Base-by-base conservation (phyloP, 1,140 invertebrate species). In the Schmidtea mediterranea region DNA sequence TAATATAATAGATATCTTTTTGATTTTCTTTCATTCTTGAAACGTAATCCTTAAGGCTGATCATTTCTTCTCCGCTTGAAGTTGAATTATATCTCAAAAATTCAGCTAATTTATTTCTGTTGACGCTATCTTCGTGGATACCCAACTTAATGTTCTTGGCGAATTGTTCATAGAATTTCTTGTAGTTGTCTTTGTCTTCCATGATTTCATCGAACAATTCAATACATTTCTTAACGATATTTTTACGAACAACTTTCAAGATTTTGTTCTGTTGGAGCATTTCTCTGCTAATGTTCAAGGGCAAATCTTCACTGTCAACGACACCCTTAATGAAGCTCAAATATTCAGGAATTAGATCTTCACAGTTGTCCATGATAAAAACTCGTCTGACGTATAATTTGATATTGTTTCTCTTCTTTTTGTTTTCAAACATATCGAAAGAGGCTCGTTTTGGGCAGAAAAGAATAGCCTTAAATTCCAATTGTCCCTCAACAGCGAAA, bases 321-420 rank as follows among this genome's bases (percentile, higher is more conserved):
- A 97, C 83, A 66, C 90, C 90, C 65, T 79, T 81, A 56, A 92
- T 77, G 69, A 89, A 94, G 70, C 57, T 90, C 49, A 95, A 70
- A 62, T 95, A 97, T 59, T 94, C 86, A 0, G 90, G 90, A 59
- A 97, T 94, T 12, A 97, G 70, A 55, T 95, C 87, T 62, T 95
- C 86, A 60, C 86, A 94, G 67, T 95, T 94, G 66, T 97, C 90
- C 86, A 94, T 95, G 63, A 97, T 95, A 72, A 95, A 94, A 0
- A 94, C 86, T 54, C 86, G 72, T 49, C 87, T 72, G 0, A 95
- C 87, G 57, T 95, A 95, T 55, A 97, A 63, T 59, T 97, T 97
- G 58, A 97, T 94, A 69, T 90, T 87, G 68, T 94, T 94, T 72
- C 89, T 90, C 59, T 80, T 77, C 66, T 94, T 95, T 67, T 86